Base-by-base conservation (phyloP, 2,113 vertebrate species). In the Salvelinus namaycush region DNA sequence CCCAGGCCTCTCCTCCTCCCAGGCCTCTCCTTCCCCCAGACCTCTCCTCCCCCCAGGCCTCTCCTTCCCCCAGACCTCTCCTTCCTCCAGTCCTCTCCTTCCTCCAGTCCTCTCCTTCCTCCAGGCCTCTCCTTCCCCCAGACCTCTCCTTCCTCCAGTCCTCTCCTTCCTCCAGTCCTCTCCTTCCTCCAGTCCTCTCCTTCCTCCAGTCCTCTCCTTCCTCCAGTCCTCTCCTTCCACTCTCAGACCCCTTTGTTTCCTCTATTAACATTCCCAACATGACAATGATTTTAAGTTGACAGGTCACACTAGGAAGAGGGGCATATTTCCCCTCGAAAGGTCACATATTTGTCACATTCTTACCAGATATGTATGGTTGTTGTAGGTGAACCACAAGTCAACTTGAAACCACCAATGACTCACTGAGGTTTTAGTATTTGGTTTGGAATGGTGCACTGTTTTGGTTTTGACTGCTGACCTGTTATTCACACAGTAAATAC, bases 401-500 rank as follows among this genome's bases (percentile, higher is more conserved):
- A 74, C 79, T 81, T 77, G 64, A 68, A 78, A 66, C 60, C 72
- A 77, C 76, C 84, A 81, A 72, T 86, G 71, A 12, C 16, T 78
- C 4, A 44, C 39, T 11, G 39, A 44, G 39, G 39, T 44, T 44
- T 44, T 44, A 34, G 39, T 44, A 44, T 44, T 11, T 44, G 39
- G 57, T 62, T 22, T 22, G 76, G 87, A 84, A 86, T 80, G 75
- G 75, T 81, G 81, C 76, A 83, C 87, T 80, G 85, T 84, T 89
- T 85, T 89, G 88, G 83, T 83, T 83, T 11, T 9, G 39, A 44
- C 39, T 54, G 59, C 4, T 60, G 76, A 78, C 2, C 8, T 44
- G 64, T 77, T 81, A 80, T 73, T 80, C 79, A 70, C 79, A 84
- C 78, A 20, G 83, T 67, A 80, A 82, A 44, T 11, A 44, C 8